These are phyloP conservation scores for Hiodon tergisus DNA, from an alignment of 2,113 vertebrate genomes.

Conservation along the genomic window DNA sequence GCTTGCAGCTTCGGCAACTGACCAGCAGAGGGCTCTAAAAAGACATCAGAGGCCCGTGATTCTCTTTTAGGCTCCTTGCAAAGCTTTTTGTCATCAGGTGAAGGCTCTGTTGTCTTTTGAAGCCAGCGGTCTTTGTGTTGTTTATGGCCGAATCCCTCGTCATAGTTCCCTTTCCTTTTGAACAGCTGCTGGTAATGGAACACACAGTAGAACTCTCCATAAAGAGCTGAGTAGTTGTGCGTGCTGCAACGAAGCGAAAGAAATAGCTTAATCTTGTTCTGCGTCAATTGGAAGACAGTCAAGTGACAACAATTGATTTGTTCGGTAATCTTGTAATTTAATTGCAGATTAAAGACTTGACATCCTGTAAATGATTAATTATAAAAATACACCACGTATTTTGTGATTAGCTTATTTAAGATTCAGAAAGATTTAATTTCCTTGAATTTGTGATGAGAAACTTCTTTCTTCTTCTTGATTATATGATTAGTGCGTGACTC, in stretches of 20 bases:
- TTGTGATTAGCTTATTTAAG: not conserved
- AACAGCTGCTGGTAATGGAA: conserved; percentile 67
- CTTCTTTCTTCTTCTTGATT: too few relatives aligned
- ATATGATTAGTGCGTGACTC: not conserved
- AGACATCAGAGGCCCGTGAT: not conserved
- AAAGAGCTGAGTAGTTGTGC: conserved; percentile 61
- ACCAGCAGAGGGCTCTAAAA: conserved; percentile 18
- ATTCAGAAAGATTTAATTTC: not conserved
- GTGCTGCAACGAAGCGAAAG: conserved; percentile 51
- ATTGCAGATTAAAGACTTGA: not conserved
- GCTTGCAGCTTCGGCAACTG: conserved; percentile 38
- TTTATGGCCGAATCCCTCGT: conserved; percentile 63
- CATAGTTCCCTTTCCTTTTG: conserved; percentile 64
- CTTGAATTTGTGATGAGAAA: too few relatives aligned
- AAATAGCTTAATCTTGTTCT: conserved; percentile 4
- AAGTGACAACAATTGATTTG: not conserved
- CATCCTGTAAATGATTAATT: not conserved
- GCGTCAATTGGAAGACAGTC: not conserved
- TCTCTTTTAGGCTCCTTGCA: conserved; percentile 33
- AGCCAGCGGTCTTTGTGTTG: conserved; percentile 68
- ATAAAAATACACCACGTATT: not conserved
- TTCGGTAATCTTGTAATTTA: not conserved
- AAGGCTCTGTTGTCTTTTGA: conserved; percentile 39
- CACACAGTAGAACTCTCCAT: conserved; percentile 67
- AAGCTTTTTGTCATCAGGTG: conserved; percentile 31